A percentile compares a stretch with the other conserved stretches of the same genome.
These are phyloP conservation scores for Natator depressus DNA, from an alignment of 2,113 vertebrate genomes.

Conservation along the genomic window DNA sequence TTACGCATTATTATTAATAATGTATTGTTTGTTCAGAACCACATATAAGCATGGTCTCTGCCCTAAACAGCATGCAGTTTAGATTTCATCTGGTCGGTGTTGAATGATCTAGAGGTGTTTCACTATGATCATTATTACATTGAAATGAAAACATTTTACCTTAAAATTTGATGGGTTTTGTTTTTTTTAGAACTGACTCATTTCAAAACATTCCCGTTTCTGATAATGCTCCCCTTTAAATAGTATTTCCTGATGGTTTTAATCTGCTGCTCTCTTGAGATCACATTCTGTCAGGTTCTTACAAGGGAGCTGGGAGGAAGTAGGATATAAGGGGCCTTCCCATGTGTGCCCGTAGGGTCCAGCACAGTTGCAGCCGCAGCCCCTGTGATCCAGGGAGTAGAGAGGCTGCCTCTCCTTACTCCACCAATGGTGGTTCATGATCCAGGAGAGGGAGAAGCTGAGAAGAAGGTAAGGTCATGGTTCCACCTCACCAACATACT, in stretches of 20 bases:
- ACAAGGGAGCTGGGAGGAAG: not conserved
- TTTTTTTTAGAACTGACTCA: not conserved
- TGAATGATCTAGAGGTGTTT: not conserved
- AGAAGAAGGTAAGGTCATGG: not conserved
- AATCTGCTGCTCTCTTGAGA: not conserved
- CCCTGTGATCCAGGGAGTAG: not conserved
- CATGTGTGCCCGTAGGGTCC: not conserved
- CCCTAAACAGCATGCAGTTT: not conserved
- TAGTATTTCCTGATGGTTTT: not conserved
- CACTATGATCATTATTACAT: not conserved
- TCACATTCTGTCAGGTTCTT: fast-evolving
- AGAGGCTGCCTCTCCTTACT: not conserved
- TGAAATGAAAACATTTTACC: not conserved
- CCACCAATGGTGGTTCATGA: not conserved
- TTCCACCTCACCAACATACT: not conserved
- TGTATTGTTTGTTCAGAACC: not conserved
- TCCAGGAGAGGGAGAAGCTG: not conserved
- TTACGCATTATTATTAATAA: not conserved
- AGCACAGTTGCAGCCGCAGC: no score
- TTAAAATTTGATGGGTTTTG: not conserved
- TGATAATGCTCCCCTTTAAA: not conserved
- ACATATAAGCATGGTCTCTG: not conserved
- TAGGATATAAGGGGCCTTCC: not conserved
- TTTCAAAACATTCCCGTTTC: not conserved
- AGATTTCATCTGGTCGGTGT: not conserved